Percentiles rank a stretch among this genome's conserved stretches.
Evolutionary conservation across 2,888 invertebrate species (phyloP).

Genomic region (Lasioglossum calceatum): DNA sequence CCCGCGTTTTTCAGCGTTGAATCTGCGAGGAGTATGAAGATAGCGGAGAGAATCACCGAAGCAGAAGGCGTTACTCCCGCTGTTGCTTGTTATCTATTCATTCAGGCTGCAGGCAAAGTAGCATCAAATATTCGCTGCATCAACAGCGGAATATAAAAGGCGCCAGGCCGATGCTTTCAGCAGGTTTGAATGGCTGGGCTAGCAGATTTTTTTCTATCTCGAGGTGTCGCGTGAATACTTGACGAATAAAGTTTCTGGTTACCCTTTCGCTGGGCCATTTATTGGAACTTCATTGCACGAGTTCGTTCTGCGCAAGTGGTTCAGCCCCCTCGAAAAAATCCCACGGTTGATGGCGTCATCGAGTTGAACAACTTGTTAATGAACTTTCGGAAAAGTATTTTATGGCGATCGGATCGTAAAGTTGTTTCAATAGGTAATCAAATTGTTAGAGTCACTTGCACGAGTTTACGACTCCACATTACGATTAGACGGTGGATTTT

Average conservation of each 20-base stretch:
- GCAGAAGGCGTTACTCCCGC: constrained; percentile 4
- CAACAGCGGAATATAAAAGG: constrained; percentile 48
- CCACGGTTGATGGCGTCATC: not conserved
- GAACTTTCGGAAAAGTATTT: not conserved
- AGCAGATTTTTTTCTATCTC: constrained; percentile 20
- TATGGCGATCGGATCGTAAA: not conserved
- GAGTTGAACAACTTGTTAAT: not conserved
- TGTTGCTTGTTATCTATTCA: constrained; percentile 31
- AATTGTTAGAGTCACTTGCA: not conserved
- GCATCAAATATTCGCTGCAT: constrained; percentile 56
- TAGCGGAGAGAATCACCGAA: constrained; percentile 17
- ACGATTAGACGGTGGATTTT: not conserved
- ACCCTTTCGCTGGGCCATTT: not conserved
- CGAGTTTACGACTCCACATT: not conserved
- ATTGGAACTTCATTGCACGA: not conserved
- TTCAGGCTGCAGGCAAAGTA: constrained; percentile 34
- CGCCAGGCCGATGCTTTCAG: constrained; percentile 41
- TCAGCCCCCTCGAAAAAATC: not conserved
- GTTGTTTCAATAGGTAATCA: not conserved
- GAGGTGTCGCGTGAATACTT: constrained; percentile 35
- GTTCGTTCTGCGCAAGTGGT: not conserved
- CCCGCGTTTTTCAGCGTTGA: not conserved
- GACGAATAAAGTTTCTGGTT: constrained; percentile 8
- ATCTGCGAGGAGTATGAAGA: not conserved
- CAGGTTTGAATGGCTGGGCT: constrained; percentile 12